phyloP scores from a whole-genome alignment of 2,888 invertebrate genomes.

The Heliconius sara region DNA sequence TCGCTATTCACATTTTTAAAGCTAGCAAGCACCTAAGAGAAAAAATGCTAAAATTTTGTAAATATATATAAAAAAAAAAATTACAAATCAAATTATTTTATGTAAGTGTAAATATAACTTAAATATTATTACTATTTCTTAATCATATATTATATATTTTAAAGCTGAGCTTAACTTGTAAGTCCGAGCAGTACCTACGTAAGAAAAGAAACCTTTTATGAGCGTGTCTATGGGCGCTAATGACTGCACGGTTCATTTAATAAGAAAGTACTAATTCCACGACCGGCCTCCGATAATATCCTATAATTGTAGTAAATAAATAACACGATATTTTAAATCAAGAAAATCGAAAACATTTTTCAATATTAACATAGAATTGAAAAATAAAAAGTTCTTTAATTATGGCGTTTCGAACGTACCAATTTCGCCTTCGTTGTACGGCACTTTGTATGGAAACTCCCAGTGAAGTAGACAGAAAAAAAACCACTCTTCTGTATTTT shows the following conservation, averaged over 20 bases:
- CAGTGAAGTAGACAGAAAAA: not conserved
- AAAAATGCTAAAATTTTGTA: too few relatives aligned
- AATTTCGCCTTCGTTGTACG: too few relatives aligned
- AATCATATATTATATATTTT: not conserved
- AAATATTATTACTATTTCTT: not conserved
- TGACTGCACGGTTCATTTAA: constrained; percentile 12
- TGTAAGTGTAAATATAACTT: not conserved
- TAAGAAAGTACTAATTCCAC: not conserved
- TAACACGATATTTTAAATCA: not conserved
- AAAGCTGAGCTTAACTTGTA: constrained; percentile 16
- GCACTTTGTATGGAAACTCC: too few relatives aligned
- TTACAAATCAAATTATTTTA: not conserved
- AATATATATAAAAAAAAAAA: too few relatives aligned
- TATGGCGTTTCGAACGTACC: too few relatives aligned
- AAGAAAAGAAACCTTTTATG: constrained; percentile 21
- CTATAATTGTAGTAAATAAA: not conserved
- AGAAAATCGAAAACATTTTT: not conserved
- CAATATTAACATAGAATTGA: not conserved
- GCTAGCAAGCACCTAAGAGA: not conserved
- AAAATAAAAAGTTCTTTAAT: too few relatives aligned
- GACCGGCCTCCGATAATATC: too few relatives aligned
- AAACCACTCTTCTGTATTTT: too few relatives aligned
- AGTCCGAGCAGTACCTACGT: constrained; percentile 2
- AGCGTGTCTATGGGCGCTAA: not conserved
- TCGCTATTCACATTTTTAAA: not conserved